Evolutionary conservation across 2,888 invertebrate species (phyloP), one percentile per base, ranked within the genome.

Genomic region (Petrolisthes cinctipes): DNA sequence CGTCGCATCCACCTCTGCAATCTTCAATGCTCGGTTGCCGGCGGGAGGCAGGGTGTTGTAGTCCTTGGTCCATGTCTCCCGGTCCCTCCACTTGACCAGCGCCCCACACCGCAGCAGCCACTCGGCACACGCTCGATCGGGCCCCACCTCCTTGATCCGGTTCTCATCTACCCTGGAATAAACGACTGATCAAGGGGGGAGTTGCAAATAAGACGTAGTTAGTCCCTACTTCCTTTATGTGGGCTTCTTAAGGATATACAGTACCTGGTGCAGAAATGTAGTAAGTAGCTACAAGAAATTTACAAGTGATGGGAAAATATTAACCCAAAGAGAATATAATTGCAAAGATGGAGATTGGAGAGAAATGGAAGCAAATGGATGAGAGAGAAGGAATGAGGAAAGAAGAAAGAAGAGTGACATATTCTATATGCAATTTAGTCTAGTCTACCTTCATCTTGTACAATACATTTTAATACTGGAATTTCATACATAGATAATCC

Each of bases 41-140:
- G 54, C 11, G 4, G 94, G 93, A 0, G 97, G 96, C 79, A 98
- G 93, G 0, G 92, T 91, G 93, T 98, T 97, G 92, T 97, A 98
- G 93, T 98, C 95, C 80, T 93, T 92, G 73, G 95, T 92, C 91
- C 93, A 94, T 6, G 94, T 94, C 0, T 93, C 92, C 5, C 92
- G 91, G 66, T 94, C 94, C 66, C 93, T 93, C 95, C 96, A 97
- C 89, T 95, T 95, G 0, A 99, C 95, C 86, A 94, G 94, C 4
- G 97, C 98, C 4, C 98, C 98, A 93, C 98, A 98, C 91, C 96
- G 94, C 56, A 99, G 93, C 6, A 99, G 94, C 99, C 99, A 99
- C 93, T 99, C 99, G 0, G 98, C 98, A 93, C 98, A 98, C 4
- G 96, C 95, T 84, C 97, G 94, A 92, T 99, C 97, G 0, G 98